Conservation (phyloP, 2,113 vertebrate genomes). For the Zosterops japonicus region DNA sequence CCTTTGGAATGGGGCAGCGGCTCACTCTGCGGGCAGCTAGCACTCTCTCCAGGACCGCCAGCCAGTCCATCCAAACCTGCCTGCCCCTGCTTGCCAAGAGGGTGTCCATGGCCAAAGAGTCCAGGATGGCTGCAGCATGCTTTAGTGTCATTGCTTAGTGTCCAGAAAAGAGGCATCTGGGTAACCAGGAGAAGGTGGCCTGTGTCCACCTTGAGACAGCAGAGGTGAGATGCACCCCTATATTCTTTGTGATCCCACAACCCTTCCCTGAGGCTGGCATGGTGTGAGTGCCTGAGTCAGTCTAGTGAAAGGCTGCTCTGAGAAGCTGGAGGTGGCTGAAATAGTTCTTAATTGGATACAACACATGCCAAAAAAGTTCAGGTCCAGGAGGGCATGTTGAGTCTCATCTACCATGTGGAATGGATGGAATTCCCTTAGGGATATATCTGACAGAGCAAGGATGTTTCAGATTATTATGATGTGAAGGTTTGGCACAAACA, state of each 20-base stretch:
- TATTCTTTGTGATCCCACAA: background rate
- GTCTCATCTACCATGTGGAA: background rate
- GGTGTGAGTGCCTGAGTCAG: fast-evolving
- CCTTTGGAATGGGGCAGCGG: fast-evolving
- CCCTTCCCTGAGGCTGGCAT: background rate
- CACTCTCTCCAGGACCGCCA: background rate
- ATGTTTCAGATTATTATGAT: background rate
- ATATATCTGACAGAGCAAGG: background rate
- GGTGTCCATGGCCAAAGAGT: background rate
- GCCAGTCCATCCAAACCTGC: background rate
- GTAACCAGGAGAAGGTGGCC: background rate
- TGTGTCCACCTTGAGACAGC: background rate
- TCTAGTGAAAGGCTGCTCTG: background rate
- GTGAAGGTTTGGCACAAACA: background rate
- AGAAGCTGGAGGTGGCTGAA: background rate
- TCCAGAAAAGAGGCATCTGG: fast-evolving
- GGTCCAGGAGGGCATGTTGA: background rate
- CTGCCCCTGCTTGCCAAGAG: background rate
- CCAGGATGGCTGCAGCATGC: background rate
- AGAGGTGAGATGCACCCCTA: background rate
- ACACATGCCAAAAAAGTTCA: background rate
- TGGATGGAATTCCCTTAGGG: background rate
- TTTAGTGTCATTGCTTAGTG: background rate
- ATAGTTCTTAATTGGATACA: background rate
- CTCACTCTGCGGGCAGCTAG: background rate